Percentiles rank a stretch among this genome's conserved stretches.
Conservation (phyloP, 2,797 vertebrate species). For the Cheirogaleus major region DNA sequence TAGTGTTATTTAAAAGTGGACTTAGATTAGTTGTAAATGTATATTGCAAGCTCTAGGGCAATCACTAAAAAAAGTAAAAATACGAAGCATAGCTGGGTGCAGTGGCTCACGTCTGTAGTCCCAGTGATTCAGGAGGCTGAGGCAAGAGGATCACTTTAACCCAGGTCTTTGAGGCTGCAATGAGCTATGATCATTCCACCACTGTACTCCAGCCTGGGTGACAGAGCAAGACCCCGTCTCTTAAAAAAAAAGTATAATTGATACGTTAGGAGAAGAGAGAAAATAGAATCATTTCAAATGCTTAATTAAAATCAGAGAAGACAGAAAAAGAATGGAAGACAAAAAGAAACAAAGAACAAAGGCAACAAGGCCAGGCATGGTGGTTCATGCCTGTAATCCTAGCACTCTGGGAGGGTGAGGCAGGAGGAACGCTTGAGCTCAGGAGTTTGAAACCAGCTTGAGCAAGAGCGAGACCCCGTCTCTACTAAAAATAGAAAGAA, state of each 20-base stretch:
- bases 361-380: not conserved
- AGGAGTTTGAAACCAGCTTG: too few relatives aligned
- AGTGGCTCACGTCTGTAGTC: not conserved
- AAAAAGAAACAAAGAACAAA: not conserved
- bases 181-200: not conserved
- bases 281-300: not conserved
- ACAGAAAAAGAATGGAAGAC: not conserved
- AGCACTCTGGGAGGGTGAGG: too few relatives aligned
- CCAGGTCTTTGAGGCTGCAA: not conserved
- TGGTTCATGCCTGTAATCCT: not conserved
- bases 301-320: conserved; percentile 32
- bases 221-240: not conserved
- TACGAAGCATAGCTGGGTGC: not conserved
- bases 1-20: not conserved
- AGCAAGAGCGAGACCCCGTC: too few relatives aligned
- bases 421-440: not conserved
- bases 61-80: not conserved
- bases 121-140: not conserved
- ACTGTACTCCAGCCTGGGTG: not conserved
- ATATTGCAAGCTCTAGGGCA: not conserved
- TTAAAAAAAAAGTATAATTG: not conserved
- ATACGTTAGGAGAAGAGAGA: not conserved
- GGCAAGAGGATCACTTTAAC: not conserved
- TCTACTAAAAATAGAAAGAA: too few relatives aligned
- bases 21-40: conserved; percentile 20